Evolutionary conservation across 2,113 vertebrate species (phyloP).

Genomic region (Xyliphius kryptos): DNA sequence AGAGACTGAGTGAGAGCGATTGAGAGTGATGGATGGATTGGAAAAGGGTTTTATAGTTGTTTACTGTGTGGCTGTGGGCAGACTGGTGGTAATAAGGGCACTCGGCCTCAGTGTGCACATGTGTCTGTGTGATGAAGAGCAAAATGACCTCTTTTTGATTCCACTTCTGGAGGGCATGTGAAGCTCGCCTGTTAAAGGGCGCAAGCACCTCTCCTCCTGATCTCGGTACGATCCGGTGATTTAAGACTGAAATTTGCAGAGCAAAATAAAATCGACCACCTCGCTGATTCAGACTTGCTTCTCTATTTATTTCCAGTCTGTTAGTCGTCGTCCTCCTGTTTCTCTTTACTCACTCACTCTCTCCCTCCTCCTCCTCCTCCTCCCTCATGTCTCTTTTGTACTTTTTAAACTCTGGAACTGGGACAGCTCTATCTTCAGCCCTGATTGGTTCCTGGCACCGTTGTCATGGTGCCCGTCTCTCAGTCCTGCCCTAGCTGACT

Average conservation of each 20-base stretch:
- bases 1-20: neutral
- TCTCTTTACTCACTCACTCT: neutral
- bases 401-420: conserved; percentile 27
- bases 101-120: neutral
- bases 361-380: neutral
- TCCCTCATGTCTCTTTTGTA: neutral
- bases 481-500: conserved; percentile 14
- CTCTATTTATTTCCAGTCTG: neutral
- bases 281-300: too few species aligned
- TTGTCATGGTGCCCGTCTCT: conserved; percentile 28
- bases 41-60: neutral
- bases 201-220: too few species aligned
- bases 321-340: neutral
- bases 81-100: neutral
- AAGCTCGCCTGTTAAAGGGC: too few species aligned
- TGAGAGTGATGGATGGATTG: neutral
- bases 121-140: too few species aligned
- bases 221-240: too few species aligned
- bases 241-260: too few species aligned
- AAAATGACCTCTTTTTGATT: too few species aligned
- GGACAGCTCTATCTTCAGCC: conserved; percentile 18
- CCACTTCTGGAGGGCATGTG: too few species aligned
- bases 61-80: neutral
- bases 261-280: too few species aligned
- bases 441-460: conserved; percentile 27